phyloP scores from a whole-genome alignment of 2,888 invertebrate genomes.

The Ormyrus pomaceus region DNA sequence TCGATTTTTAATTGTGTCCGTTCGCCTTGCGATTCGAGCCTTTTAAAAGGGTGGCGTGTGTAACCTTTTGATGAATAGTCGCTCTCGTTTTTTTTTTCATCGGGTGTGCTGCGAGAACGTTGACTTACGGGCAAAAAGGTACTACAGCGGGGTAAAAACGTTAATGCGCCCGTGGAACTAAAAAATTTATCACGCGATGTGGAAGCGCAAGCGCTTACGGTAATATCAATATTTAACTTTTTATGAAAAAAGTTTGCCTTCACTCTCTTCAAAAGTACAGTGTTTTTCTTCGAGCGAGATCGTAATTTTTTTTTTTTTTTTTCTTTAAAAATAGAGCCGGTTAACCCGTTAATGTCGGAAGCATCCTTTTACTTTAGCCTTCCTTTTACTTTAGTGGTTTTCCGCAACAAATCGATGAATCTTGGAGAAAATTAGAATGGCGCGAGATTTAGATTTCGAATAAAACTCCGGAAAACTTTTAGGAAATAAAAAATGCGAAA shows the following conservation, averaged over 20 bases:
- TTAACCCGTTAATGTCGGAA: no score
- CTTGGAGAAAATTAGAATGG: no score
- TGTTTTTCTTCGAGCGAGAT: no score
- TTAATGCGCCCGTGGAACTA: slow-evolving; percentile 2
- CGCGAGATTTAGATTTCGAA: no score
- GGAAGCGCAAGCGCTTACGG: not conserved
- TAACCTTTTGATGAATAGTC: slow-evolving; percentile 21
- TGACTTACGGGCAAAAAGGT: slow-evolving; percentile 15
- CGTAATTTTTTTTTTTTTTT: no score
- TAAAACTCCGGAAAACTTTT: no score
- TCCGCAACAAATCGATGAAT: no score
- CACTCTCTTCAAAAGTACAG: not conserved
- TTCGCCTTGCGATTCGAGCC: not conserved
- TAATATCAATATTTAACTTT: slow-evolving; percentile 10
- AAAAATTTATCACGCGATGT: slow-evolving; percentile 45
- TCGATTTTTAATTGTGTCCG: not conserved
- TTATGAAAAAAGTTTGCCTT: slow-evolving; percentile 22
- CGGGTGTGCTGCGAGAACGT: not conserved
- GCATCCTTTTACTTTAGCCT: no score
- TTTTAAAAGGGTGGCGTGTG: not conserved
- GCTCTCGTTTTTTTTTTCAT: slow-evolving; percentile 15
- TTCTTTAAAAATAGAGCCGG: not conserved
- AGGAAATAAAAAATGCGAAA: no score
- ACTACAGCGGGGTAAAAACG: slow-evolving; percentile 24
- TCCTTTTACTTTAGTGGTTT: no score